Percentiles rank a stretch among this genome's conserved stretches.
phyloP scores from a whole-genome alignment of 2,888 invertebrate species.

The Liopterus haemorrhoidalis region DNA sequence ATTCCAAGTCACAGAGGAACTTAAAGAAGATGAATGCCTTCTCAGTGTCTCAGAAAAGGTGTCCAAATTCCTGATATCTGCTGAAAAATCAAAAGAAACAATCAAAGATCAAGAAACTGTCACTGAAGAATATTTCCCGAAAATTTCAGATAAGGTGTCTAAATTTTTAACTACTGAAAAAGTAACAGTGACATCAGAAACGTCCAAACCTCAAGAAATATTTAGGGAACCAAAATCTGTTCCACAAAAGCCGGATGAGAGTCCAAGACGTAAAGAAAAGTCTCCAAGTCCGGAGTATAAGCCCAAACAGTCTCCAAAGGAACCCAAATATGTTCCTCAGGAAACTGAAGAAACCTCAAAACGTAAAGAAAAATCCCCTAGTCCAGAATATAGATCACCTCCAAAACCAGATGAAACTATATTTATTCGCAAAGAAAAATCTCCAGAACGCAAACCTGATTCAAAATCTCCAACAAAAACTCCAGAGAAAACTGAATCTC shows the following conservation, averaged over 20 bases:
- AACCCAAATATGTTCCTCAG: no score
- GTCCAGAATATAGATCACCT: no score
- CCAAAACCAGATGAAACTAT: no score
- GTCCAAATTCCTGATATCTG: slow-evolving; percentile 56
- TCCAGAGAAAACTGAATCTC: slow-evolving; percentile 24
- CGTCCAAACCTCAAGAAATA: slow-evolving; percentile 42
- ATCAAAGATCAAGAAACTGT: slow-evolving; percentile 42
- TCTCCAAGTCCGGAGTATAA: no score
- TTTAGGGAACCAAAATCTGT: slow-evolving; percentile 39
- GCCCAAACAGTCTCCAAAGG: no score
- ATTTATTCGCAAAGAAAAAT: not conserved
- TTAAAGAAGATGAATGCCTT: slow-evolving; percentile 58
- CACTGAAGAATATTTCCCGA: slow-evolving; percentile 55
- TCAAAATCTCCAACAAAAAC: slow-evolving; percentile 19
- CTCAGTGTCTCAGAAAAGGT: slow-evolving; percentile 66
- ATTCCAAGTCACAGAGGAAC: slow-evolving; percentile 51
- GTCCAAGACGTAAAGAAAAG: no score
- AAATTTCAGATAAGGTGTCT: slow-evolving; percentile 61
- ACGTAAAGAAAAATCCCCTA: no score
- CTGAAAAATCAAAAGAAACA: slow-evolving; percentile 41
- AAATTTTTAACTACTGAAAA: slow-evolving; percentile 59
- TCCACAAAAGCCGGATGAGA: no score
- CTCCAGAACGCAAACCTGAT: not conserved
- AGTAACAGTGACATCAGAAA: slow-evolving; percentile 44
- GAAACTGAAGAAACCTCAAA: slow-evolving; percentile 2